Conservation (phyloP, 1,140 invertebrate species). For the Linepithema humile region DNA sequence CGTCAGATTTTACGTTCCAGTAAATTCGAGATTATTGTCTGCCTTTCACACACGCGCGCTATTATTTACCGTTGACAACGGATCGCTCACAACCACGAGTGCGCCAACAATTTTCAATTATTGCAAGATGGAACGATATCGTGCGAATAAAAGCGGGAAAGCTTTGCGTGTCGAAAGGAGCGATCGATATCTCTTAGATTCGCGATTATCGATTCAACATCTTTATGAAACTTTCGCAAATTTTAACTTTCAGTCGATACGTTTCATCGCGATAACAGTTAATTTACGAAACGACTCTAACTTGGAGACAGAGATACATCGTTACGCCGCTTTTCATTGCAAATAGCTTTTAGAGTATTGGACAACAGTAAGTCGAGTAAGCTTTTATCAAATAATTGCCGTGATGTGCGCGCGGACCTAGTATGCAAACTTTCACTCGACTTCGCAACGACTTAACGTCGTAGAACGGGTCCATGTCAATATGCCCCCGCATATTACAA, state of each 20-base stretch:
- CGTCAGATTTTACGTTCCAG: constrained; percentile 61
- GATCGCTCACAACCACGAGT: neutral
- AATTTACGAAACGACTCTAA: neutral
- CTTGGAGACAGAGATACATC: neutral
- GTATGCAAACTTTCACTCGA: neutral
- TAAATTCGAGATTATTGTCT: constrained; percentile 52
- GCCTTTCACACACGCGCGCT: constrained; percentile 33
- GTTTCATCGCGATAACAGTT: neutral
- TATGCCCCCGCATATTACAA: constrained; percentile 11
- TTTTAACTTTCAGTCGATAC: neutral
- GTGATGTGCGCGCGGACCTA: neutral
- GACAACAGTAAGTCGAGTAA: constrained; percentile 33
- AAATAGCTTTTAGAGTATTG: neutral
- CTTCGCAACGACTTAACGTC: constrained; percentile 31
- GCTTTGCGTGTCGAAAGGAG: neutral
- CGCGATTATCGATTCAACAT: neutral
- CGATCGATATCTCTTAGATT: neutral
- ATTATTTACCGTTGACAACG: constrained; percentile 42
- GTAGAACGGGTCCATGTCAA: constrained; percentile 11
- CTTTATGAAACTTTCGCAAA: constrained; percentile 14
- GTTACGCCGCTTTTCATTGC: neutral
- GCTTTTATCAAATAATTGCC: constrained; percentile 18
- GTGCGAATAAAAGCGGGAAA: neutral
- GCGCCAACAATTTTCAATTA: constrained; percentile 46
- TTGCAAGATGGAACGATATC: neutral